phyloP scores from a whole-genome alignment of 2,113 vertebrate species.

The Neodontobutis hainanensis region DNA sequence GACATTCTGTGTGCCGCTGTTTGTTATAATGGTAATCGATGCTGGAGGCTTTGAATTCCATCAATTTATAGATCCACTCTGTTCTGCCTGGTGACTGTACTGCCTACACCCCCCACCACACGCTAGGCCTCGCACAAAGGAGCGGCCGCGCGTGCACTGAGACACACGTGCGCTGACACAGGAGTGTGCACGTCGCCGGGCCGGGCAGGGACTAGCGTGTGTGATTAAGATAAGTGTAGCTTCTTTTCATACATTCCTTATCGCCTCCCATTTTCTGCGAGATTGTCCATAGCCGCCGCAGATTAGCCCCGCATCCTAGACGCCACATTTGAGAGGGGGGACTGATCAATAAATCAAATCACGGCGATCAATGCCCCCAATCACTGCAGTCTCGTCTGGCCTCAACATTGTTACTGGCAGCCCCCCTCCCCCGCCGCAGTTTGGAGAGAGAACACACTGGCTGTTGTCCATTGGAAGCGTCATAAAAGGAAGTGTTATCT shows the following conservation, averaged over 20 bases:
- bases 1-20: conserved; percentile 97
- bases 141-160: conserved; percentile 20
- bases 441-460: conserved; percentile 38
- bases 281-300: conserved; percentile 89
- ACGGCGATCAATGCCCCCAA: conserved; percentile 93
- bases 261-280: conserved; percentile 86
- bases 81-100: conserved; percentile 96
- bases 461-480: conserved; percentile 78
- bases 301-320: conserved; percentile 94
- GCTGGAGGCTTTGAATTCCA: conserved; percentile 99
- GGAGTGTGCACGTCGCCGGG: conserved; percentile 30
- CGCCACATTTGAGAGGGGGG: conserved; percentile 87
- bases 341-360: conserved; percentile 99
- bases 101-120: conserved; percentile 76
- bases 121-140: conserved; percentile 60
- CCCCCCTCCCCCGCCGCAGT: conserved; percentile 58
- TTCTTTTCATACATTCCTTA: conserved; percentile 92
- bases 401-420: conserved; percentile 93
- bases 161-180: conserved; percentile 32
- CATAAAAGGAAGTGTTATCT: conserved; percentile 67
- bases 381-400: conserved; percentile 90
- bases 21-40: conserved; percentile 99
- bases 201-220: conserved; percentile 58
- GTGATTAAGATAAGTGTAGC: conserved; percentile 93
- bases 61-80: conserved; percentile 99